Percentiles rank a stretch among this genome's conserved stretches.
Evolutionary conservation across 2,888 invertebrate genomes (phyloP).

Genomic region (Cheiracanthium punctorium): DNA sequence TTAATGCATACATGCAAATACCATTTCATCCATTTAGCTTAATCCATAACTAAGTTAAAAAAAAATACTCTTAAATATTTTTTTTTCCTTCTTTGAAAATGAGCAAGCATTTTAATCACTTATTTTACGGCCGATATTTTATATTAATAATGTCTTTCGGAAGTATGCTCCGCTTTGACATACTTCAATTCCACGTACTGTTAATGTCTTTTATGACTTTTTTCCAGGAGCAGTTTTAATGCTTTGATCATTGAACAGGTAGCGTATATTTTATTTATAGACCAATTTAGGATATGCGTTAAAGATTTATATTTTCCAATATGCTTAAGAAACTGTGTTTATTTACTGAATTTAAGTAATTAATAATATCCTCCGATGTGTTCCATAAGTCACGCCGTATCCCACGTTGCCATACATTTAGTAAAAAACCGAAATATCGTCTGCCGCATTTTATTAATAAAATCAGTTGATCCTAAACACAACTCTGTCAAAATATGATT

Average conservation of each 20-base stretch:
- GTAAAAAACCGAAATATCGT: background rate
- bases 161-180: background rate
- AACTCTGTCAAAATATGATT: conserved; percentile 24
- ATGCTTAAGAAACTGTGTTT: background rate
- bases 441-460: background rate
- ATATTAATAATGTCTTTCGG: background rate
- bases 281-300: background rate
- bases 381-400: background rate
- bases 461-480: conserved; percentile 4
- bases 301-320: background rate
- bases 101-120: background rate
- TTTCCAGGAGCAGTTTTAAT: background rate
- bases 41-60: no score
- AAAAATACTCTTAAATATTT: background rate
- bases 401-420: background rate
- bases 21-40: no score
- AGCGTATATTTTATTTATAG: background rate
- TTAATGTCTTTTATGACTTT: background rate
- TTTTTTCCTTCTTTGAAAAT: background rate
- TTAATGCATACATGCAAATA: no score
- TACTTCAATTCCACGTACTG: no score
- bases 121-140: background rate
- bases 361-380: background rate
- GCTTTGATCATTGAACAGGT: background rate
- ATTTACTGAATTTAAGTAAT: conserved; percentile 1